phyloP scores from a whole-genome alignment of 2,797 vertebrate genomes.

The Argyrosomus regius region DNA sequence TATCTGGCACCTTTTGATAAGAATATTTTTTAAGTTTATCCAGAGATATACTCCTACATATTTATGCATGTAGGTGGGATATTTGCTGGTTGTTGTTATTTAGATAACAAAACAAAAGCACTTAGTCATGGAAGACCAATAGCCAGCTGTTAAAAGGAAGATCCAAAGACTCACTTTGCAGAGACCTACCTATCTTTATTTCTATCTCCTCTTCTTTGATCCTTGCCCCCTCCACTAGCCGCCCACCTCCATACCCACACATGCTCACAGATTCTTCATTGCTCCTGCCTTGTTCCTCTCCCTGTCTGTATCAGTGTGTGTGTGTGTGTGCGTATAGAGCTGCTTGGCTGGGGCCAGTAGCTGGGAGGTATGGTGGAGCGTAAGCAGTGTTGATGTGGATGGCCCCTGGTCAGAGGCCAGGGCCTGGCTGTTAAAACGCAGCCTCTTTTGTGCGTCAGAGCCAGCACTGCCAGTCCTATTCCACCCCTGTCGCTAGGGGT shows the following conservation, averaged over 20 bases:
- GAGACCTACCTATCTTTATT: slow-evolving; percentile 37
- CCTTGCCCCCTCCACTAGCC: slow-evolving; percentile 9
- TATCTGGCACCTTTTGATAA: slow-evolving; percentile 81
- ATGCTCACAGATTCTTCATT: slow-evolving; percentile 40
- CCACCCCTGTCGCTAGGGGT: slow-evolving; percentile 86
- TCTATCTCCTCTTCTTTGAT: slow-evolving; percentile 38
- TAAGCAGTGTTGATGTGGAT: slow-evolving; percentile 85
- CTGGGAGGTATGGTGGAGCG: slow-evolving; percentile 81
- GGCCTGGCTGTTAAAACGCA: slow-evolving; percentile 84
- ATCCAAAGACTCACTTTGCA: slow-evolving; percentile 19
- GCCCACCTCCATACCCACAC: slow-evolving; percentile 18
- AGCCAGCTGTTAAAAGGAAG: slow-evolving; percentile 1
- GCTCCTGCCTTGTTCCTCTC: slow-evolving; percentile 48
- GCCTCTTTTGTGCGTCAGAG: slow-evolving; percentile 86
- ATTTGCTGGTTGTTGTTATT: slow-evolving; percentile 10
- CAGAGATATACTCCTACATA: slow-evolving; percentile 31
- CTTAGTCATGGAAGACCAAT: not conserved
- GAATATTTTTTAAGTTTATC: slow-evolving; percentile 70
- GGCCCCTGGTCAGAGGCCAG: slow-evolving; percentile 83
- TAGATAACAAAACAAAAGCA: slow-evolving; percentile 2
- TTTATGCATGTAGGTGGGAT: too few relatives aligned
- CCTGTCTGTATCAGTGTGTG: slow-evolving; percentile 53
- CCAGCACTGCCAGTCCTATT: slow-evolving; percentile 86
- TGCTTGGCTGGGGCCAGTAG: slow-evolving; percentile 71
- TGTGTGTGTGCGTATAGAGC: slow-evolving; percentile 41